Evolutionary conservation across 2,113 vertebrate genomes (phyloP), one percentile per base, ranked within the genome.

Genomic region (Lepisosteus osseus): DNA sequence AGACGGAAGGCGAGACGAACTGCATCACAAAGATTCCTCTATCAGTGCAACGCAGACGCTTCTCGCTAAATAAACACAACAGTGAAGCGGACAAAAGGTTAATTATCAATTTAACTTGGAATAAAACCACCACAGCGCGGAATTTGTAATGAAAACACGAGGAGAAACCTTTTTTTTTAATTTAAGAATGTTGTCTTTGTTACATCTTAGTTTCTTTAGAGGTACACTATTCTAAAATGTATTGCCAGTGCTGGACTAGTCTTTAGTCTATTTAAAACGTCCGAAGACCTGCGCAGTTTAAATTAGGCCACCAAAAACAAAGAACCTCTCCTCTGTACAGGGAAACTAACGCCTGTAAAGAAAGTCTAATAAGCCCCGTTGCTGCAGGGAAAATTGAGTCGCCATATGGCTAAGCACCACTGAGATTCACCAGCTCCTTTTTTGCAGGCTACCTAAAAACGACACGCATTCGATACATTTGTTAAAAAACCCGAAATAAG

Each of bases 11-110:
- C 84, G 78, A 80, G 86, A 88, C 85, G 80, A 89, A 85, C 86
- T 84, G 86, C 91, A 82, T 91, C 85, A 86, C 84, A 86, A 86
- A 91, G 88, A 95, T 93, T 92, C 91, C 86, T 91, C 85, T 95
- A 95, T 95, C 94, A 94, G 91, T 84, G 68, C 79, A 91, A 85
- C 80, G 82, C 93, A 95, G 94, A 86, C 89, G 80, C 86, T 84
- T 78, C 78, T 83, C 78, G 57, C 87, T 88, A 83, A 91, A 93
- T 87, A 86, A 89, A 86, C 89, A 90, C 89, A 86, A 86, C 87
- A 86, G 89, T 85, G 87, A 85, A 88, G 80, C 79, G 88, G 88
- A 88, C 86, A 87, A 88, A 89, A 92, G 90, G 91, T 92, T 94
- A 92, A 95, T 94, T 92, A 92, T 91, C 88, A 88, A 90, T 92